Conservation (phyloP, 2,797 vertebrate species). For the Pampus argenteus region DNA sequence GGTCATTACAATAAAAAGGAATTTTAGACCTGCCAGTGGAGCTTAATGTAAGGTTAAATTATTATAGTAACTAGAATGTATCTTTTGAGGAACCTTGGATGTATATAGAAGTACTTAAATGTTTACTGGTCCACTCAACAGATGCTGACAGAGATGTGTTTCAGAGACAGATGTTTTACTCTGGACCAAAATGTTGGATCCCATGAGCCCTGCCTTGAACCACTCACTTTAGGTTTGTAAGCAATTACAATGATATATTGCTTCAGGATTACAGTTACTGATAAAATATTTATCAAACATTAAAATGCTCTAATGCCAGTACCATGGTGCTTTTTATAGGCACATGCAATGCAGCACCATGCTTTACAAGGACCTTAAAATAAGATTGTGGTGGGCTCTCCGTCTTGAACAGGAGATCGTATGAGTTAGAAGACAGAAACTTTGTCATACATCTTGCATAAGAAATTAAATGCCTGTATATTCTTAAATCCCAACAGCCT, state of each 20-base stretch:
- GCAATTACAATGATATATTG: not conserved
- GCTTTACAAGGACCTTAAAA: conserved; percentile 4
- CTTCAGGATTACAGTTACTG: not conserved
- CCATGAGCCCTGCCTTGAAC: not conserved
- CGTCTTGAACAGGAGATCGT: not conserved
- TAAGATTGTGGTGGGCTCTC: not conserved
- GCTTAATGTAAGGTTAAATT: not conserved
- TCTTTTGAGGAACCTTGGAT: not conserved
- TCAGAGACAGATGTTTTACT: not conserved
- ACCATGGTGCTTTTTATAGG: not conserved
- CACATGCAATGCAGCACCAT: not conserved
- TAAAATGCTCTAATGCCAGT: not conserved
- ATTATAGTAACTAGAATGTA: not conserved
- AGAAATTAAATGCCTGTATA: not conserved
- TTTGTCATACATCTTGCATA: not conserved
- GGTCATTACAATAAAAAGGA: not conserved
- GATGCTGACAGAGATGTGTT: not conserved
- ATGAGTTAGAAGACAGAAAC: not conserved
- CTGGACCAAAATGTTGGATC: not conserved
- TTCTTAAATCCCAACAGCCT: not conserved
- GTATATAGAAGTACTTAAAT: not conserved
- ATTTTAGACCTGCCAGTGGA: not conserved
- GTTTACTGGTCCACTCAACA: not conserved
- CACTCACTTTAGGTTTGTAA: not conserved
- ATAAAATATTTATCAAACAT: not conserved